Base-by-base conservation (phyloP, 2,888 invertebrate species). In the Drosophila anomalata region DNA sequence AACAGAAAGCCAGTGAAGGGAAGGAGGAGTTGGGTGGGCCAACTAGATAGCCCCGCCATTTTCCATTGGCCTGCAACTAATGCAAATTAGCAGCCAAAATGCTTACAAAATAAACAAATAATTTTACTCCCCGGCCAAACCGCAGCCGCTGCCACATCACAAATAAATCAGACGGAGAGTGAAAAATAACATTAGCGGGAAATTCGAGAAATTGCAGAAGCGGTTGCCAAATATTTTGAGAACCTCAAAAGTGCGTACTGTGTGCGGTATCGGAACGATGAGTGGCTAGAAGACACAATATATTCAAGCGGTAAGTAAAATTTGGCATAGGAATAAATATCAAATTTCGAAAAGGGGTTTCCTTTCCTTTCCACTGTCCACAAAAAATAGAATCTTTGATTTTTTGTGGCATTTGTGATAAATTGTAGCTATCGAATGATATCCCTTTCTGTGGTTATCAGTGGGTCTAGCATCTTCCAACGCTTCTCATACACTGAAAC, bases 81-180 rank as follows among this genome's bases (percentile, higher is more conserved):
- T 76, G 60, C 73, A 87, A 87, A 83, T 83, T 83, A 79, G 79
- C 71, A 74, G 76, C 20, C 77, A 57, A 76, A 77, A 75, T 70
- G 70, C 67, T 63, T 50, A 51, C 59, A 68, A 88, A 86, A 88
- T 85, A 83, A 87, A 87, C 82, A 83, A 87, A 87, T 77, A 81
- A 73, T 75, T 76, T 46, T 44, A 50, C 70, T 62, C 9, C 36
- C 14, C n/a, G n/a, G 36, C n/a, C 36, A 39, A 55, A 24, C 52
- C 26, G 50, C 48, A 44, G 8, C 4, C 42, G 11, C 17, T 47
- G 41, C 47, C 69, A 55, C 59, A 72, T 50, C 60, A 62, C 42
- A 82, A 82, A 79, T 78, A 75, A 65, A 61, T 71, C 69, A 46
- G 60, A 36, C 55, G 54, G 72, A 73, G 76, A 78, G 82, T 82